Evolutionary conservation across 2,113 vertebrate genomes (phyloP).

Genomic region (Leptobrachium leishanense): DNA sequence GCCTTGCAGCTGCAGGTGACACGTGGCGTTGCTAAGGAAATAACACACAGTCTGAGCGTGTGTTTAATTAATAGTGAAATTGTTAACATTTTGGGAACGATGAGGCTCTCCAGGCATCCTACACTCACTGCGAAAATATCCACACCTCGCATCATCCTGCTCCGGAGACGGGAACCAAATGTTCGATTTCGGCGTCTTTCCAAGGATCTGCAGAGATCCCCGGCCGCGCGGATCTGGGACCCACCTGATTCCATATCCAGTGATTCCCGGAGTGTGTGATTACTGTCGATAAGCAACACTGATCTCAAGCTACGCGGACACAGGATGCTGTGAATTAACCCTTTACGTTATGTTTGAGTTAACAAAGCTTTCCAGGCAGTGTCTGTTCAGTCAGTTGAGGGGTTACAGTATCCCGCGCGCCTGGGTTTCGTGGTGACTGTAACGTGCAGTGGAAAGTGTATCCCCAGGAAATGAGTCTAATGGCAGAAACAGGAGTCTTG

Average conservation of each 20-base stretch:
- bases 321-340: no score
- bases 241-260: no score
- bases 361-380: no score
- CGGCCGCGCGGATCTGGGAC: no score
- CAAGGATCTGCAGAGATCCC: no score
- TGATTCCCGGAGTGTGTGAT: no score
- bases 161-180: slow-evolving; percentile 64
- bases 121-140: slow-evolving; percentile 55
- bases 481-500: slow-evolving; percentile 28
- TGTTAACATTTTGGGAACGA: slow-evolving; percentile 60
- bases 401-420: no score
- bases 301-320: no score
- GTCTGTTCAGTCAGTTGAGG: no score
- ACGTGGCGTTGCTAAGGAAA: slow-evolving; percentile 6
- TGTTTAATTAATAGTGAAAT: slow-evolving; percentile 53
- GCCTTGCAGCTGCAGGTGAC: slow-evolving; percentile 10
- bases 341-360: no score
- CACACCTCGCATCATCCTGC: slow-evolving; percentile 58
- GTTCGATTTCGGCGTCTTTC: slow-evolving; percentile 43
- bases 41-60: slow-evolving; percentile 31
- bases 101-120: slow-evolving; percentile 61
- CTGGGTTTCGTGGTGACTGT: no score
- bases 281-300: no score
- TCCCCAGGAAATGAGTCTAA: slow-evolving; percentile 38
- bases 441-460: neutral